Percentiles rank a stretch among this genome's conserved stretches.
Evolutionary conservation across 1,140 invertebrate species (phyloP).

Genomic region (Aphidius gifuensis): DNA sequence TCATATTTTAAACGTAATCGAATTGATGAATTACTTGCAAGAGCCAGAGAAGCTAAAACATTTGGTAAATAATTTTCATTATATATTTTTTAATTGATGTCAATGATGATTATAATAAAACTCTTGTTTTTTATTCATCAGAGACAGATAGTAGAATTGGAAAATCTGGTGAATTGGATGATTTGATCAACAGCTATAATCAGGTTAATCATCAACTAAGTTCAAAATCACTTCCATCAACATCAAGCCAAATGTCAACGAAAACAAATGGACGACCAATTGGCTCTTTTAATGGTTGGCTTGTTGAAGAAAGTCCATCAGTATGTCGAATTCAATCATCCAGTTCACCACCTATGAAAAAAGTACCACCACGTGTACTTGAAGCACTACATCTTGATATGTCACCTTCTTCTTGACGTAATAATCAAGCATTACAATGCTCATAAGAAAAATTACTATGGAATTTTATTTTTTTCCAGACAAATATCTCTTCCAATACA

Average conservation of each 20-base stretch:
- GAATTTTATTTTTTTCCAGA: too few relatives aligned
- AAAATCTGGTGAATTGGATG: conserved; percentile 48
- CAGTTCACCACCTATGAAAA: conserved; percentile 14
- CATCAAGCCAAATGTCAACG: conserved; percentile 24
- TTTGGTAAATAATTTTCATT: conserved; percentile 39
- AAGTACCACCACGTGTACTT: conserved; percentile 41
- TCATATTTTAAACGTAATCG: conserved; percentile 49
- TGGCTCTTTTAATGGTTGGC: conserved; percentile 28
- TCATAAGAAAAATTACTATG: too few relatives aligned
- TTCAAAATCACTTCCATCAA: conserved; percentile 20
- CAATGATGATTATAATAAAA: too few relatives aligned
- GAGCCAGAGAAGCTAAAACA: conserved; percentile 44
- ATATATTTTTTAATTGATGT: not conserved
- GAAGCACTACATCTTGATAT: conserved; percentile 38
- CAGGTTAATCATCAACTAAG: conserved; percentile 45
- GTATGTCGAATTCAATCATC: conserved; percentile 3
- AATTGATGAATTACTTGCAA: conserved; percentile 46
- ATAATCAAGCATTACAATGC: too few relatives aligned
- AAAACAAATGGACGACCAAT: conserved; percentile 27
- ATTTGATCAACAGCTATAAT: conserved; percentile 30
- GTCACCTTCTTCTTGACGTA: conserved; percentile 4
- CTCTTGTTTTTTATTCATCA: conserved; percentile 19
- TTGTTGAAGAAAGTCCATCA: conserved; percentile 23
- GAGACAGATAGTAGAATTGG: conserved; percentile 40
- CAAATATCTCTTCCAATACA: too few relatives aligned